These are phyloP conservation scores for Cetoscarus ocellatus DNA, from an alignment of 2,797 vertebrate species.

Conservation along the genomic window DNA sequence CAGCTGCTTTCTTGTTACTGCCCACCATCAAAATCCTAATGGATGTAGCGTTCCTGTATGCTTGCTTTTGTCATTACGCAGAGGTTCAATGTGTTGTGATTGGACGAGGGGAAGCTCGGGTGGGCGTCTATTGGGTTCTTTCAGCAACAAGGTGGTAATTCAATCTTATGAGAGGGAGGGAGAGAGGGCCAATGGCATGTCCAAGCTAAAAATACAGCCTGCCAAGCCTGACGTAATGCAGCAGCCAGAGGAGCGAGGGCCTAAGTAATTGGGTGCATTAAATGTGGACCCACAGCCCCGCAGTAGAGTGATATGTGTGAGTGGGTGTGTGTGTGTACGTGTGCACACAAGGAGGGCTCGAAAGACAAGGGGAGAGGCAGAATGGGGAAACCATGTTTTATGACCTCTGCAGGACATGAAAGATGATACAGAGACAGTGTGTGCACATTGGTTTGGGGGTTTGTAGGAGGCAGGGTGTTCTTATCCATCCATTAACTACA, in stretches of 20 bases:
- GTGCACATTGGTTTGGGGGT: conserved; percentile 15
- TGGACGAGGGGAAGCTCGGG: conserved; percentile 49
- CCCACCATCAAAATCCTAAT: conserved; percentile 48
- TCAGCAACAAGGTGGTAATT: conserved; percentile 82
- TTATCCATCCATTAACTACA: conserved; percentile 68
- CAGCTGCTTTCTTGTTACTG: conserved; percentile 27
- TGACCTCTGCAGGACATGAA: conserved; percentile 69
- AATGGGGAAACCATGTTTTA: conserved; percentile 72
- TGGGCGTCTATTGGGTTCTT: conserved; percentile 68
- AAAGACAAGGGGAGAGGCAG: conserved; percentile 59
- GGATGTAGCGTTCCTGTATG: conserved; percentile 33
- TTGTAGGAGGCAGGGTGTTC: conserved; percentile 35
- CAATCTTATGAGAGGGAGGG: conserved; percentile 72
- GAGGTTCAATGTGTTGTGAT: conserved; percentile 60
- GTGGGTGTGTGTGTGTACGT: conserved; percentile 19
- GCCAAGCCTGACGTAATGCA: conserved; percentile 86
- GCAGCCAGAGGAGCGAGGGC: conserved; percentile 67
- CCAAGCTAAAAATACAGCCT: conserved; percentile 84
- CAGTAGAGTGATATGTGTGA: conserved; percentile 37
- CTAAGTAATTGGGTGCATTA: conserved; percentile 86
- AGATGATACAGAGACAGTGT: conserved; percentile 62
- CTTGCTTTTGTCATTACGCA: conserved; percentile 49
- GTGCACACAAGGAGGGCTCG: conserved; percentile 21
- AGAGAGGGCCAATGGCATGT: conserved; percentile 74
- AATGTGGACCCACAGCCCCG: conserved; percentile 73